These are phyloP conservation scores for Formica aserva DNA, from an alignment of 2,888 invertebrate genomes.

Conservation along the genomic window DNA sequence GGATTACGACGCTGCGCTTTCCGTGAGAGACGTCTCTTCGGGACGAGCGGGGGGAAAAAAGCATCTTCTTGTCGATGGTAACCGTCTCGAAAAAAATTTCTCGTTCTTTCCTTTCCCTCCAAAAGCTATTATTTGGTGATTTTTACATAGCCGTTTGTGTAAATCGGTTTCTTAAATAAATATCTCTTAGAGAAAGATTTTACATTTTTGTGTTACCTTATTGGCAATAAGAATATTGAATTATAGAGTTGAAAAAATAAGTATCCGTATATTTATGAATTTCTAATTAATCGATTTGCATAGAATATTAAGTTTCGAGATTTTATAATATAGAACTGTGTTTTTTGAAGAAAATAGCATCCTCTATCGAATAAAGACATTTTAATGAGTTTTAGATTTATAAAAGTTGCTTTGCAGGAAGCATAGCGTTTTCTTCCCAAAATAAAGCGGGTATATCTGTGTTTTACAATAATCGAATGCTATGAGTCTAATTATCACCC, in stretches of 20 bases:
- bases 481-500: not conserved
- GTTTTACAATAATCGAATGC: not conserved
- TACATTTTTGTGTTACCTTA: not conserved
- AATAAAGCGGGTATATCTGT: not conserved
- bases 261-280: not conserved
- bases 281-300: not conserved
- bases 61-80: not conserved
- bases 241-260: not conserved
- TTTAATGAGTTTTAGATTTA: not conserved
- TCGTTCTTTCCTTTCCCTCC: not conserved
- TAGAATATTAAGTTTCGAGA: not conserved
- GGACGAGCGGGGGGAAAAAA: not conserved
- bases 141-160: not conserved
- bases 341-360: not conserved
- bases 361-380: not conserved
- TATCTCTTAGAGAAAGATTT: not conserved
- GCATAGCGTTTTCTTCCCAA: not conserved
- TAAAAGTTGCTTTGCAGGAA: not conserved
- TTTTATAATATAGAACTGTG: not conserved
- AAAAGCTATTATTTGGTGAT: not conserved
- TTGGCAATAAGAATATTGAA: not conserved
- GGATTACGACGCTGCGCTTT: constrained; percentile 68
- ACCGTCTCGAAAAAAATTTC: not conserved
- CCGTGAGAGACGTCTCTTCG: constrained; percentile 36
- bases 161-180: not conserved